Evolutionary conservation across 2,888 invertebrate species (phyloP).

Genomic region (Mamestra brassicae): DNA sequence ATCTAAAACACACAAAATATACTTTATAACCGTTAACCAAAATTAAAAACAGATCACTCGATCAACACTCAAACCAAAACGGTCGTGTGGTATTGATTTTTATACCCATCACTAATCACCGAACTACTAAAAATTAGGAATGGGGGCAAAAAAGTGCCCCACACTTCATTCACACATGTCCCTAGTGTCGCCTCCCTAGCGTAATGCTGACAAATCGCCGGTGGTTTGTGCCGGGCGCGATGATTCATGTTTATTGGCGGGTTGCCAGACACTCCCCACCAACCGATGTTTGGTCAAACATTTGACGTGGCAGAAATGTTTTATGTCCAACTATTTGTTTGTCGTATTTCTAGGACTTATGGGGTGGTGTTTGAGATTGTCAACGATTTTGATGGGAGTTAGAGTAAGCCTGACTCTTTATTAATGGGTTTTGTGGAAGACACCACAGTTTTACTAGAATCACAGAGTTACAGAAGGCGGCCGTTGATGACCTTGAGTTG

Average conservation of each 20-base stretch:
- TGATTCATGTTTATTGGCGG: constrained; percentile 86
- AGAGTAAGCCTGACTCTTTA: not conserved
- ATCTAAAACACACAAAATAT: not conserved
- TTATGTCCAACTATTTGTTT: constrained; percentile 64
- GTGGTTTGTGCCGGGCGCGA: constrained; percentile 81
- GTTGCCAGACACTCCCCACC: constrained; percentile 76
- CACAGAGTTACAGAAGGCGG: not conserved
- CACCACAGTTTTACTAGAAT: not conserved
- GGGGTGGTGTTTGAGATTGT: constrained; percentile 31
- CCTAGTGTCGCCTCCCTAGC: constrained; percentile 64
- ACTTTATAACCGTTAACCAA: not conserved
- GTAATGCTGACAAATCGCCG: constrained; percentile 86
- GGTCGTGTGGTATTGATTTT: constrained; percentile 51
- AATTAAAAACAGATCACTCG: constrained; percentile 15
- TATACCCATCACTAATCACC: constrained; percentile 50
- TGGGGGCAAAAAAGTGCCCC: constrained; percentile 56
- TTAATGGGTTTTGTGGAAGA: not conserved
- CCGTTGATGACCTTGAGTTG: not conserved
- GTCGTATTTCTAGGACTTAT: constrained; percentile 43
- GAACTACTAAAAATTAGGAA: constrained; percentile 51
- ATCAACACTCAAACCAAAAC: constrained; percentile 30
- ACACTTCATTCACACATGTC: constrained; percentile 66
- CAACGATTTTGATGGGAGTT: constrained; percentile 1
- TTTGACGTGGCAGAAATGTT: constrained; percentile 64
- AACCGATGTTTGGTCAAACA: constrained; percentile 66